Percentiles rank a stretch among this genome's conserved stretches.
Conservation (phyloP, 2,888 invertebrate genomes). For the Pimpla rufipes region DNA sequence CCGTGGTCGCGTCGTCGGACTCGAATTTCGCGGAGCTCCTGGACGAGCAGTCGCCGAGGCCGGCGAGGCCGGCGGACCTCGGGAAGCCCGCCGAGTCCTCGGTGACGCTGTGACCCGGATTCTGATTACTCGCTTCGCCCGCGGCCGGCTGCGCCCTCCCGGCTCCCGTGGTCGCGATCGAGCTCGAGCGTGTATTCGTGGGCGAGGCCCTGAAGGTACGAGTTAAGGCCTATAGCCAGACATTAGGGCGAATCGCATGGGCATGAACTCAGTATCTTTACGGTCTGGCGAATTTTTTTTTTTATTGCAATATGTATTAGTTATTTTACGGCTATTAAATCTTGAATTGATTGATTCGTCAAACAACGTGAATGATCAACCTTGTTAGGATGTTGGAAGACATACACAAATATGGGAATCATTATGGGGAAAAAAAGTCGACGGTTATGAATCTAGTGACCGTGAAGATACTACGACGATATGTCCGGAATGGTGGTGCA, state of each 20-base stretch:
- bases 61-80: constrained; percentile 49
- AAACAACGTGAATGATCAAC: background rate
- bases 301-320: too few species aligned
- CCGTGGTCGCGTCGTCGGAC: constrained; percentile 84
- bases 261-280: constrained; percentile 83
- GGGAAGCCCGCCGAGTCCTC: constrained; percentile 73
- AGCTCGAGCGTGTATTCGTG: constrained; percentile 82
- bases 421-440: background rate
- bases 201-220: constrained; percentile 84
- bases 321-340: too few species aligned
- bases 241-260: constrained; percentile 84
- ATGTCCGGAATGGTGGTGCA: constrained; percentile 61
- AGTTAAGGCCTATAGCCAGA: constrained; percentile 85
- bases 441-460: constrained; percentile 65
- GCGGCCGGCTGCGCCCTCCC: constrained; percentile 43
- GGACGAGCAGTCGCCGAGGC: constrained; percentile 59
- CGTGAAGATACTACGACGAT: constrained; percentile 76
- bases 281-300: constrained; percentile 71
- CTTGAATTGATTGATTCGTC: background rate
- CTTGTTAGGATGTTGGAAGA: background rate
- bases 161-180: constrained; percentile 77
- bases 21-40: constrained; percentile 79
- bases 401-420: background rate
- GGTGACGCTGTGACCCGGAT: constrained; percentile 58
- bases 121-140: constrained; percentile 41